Base-by-base conservation (phyloP, 2,113 vertebrate genomes). In the Oncorhynchus mykiss region DNA sequence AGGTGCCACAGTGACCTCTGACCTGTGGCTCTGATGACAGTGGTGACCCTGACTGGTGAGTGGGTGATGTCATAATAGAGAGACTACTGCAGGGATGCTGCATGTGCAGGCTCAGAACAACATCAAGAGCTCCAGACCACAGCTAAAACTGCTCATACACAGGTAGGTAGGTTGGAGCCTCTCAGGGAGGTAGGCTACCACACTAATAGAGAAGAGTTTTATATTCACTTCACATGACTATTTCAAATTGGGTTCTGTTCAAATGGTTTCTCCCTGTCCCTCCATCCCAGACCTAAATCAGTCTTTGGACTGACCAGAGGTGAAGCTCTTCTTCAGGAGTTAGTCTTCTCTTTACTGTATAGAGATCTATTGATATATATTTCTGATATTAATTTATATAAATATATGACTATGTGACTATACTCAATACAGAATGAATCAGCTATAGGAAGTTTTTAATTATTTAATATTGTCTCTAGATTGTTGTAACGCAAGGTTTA, bases 21-120 rank as follows among this genome's bases (percentile, higher is more conserved):
- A 67, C 34, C 72, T 31, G 13, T 27, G 27, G 27, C 39, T 48
- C 29, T 20, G 13, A 95, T 95, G 93, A 77, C 67, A 0, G 82
- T 70, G 0, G 88, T 95, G 83, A 91, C 90, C 0, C 74, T 95
- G 57, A 24, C 78, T 0, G 93, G 9, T 85, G 86, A 4, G 83
- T 73, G 0, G 94, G 93, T 0, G 91, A 94, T 7, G 7, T 94
- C 74, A 94, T 95, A 0, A 16, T 91, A 49, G 92, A 4, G 85
- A 93, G 74, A 86, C 73, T 2, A 11, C 92, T 0, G 88, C 85
- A 0, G 82, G 88, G 75, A 93, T 95, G 93, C 91, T 94, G 3
- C 90, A 95, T 0, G 89, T 91, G 0, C 92, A 95, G 86, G 93
- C 94, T 0, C 93, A 93, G 88, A 94, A 91, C 70, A 93, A 91